Evolutionary conservation across 2,888 invertebrate genomes (phyloP), one percentile per base, ranked within the genome.

Genomic region (Portevinia maculata): DNA sequence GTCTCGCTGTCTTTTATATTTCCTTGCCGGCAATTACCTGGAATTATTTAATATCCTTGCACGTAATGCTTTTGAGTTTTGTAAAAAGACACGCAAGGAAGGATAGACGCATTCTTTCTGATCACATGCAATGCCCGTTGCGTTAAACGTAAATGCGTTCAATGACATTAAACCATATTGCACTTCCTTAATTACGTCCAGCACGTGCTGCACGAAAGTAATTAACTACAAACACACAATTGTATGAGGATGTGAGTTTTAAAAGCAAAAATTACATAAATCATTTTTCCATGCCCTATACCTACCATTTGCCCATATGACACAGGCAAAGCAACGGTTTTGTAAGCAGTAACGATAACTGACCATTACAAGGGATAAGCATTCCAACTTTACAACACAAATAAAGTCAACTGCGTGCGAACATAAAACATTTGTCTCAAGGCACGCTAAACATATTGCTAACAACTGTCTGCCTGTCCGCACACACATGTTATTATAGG

Each of bases 341-440:
- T 39, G 39, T 39, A 39, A 15, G 15, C 39, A 39, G 13, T 39
- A n/a, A n/a, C n/a, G 37, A 13, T 37, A 37, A 37, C 37, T 37
- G 7, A 39, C 39, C 39, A 39, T 15, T 13, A 39, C 39, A 13
- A 15, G 6, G 39, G 39, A 39, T 15, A 39, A 15, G 13, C 39
- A 39, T 15, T 39, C 3, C 15, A 39, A 15, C 15, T 39, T 39
- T 39, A 39, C 15, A 15, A 39, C 7, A 7, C 2, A 13, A 15
- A 39, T 15, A 15, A 6, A 15, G 13, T 13, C n/a, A 39, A 39
- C 39, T 39, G 15, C 8, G 13, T 13, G 39, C 39, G 15, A 39
- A 39, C 13, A 7, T 39, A 39, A 39, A 39, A 39, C 39, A 39
- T 39, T 39, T 39, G 37, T 39, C 37, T 5, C 13, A 5, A 39